Evolutionary conservation across 2,797 vertebrate genomes (phyloP).

Genomic region (Perodicticus potto): DNA sequence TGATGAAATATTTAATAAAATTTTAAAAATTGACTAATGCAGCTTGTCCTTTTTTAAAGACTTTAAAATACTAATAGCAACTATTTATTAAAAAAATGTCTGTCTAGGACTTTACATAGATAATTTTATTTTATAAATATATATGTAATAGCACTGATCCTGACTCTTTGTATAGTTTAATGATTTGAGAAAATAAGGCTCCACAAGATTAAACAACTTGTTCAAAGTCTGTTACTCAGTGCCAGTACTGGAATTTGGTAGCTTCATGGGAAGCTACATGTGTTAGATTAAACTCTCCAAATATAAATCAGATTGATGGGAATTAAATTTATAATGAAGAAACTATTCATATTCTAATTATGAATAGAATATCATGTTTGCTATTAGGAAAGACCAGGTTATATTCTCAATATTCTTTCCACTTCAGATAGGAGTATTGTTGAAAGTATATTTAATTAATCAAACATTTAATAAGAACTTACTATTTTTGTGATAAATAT

Average conservation of each 20-base stretch:
- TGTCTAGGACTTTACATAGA: background rate
- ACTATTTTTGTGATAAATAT: background rate
- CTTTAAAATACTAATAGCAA: background rate
- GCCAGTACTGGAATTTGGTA: background rate
- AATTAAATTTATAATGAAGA: slow-evolving; percentile 35
- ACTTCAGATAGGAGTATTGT: background rate
- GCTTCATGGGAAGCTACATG: background rate
- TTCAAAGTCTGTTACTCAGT: background rate
- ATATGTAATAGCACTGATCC: background rate
- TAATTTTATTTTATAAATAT: slow-evolving; percentile 26
- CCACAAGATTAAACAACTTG: background rate
- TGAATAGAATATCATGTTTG: background rate
- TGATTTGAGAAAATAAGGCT: background rate
- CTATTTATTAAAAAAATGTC: background rate
- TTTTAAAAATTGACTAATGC: background rate
- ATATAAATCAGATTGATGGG: background rate
- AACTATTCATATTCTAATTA: background rate
- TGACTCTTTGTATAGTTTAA: background rate
- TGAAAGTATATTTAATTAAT: slow-evolving; percentile 28
- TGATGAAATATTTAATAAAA: slow-evolving; percentile 39
- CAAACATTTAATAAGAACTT: slow-evolving; percentile 7
- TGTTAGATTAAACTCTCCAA: slow-evolving; percentile 3
- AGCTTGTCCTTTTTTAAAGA: background rate
- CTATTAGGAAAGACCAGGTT: background rate
- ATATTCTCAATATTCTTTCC: background rate